Evolutionary conservation across 1,140 invertebrate species (phyloP), one percentile per base, ranked within the genome.

Genomic region (Drosophila sucinea): DNA sequence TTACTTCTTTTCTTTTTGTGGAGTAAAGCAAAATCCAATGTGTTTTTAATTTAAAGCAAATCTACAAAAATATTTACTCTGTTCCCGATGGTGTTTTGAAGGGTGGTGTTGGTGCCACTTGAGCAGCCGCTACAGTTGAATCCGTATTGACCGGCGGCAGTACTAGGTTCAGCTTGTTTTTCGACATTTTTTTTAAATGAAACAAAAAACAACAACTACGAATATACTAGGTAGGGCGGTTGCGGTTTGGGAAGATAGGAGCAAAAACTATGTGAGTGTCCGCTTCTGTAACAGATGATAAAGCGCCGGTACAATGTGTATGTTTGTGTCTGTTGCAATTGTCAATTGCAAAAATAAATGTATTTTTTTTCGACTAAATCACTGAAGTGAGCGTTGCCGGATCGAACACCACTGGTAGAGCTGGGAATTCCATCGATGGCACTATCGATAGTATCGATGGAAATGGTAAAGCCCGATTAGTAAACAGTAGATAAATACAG

Each of bases 111-210:
- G 95, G 95, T 81, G 95, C 95, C 70, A 95, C 95, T 64, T 96
- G 95, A 68, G 89, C 73, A 54, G 95, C 95, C 32, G 83, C 90
- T 71, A 85, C 90, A 78, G 95, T 94, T 79, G 95, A 94, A 91
- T 98, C 97, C 75, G 97, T 96, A 68, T 96, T 96, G 80, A 96
- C 96, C 87, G 96, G 96, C 81, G 97, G 97, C 89, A 98, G 94
- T 83, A 97, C 98, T 92, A 98, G 93, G 91, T 98, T 98, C 84
- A 98, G 94, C 93, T 98, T 98, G 93, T 98, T 98, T 93, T 98
- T 98, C 79, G 96, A 97, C 96, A 97, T 97, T 51, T 69, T 65
- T 47, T 33, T 56, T 38, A 54, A 57, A 33, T n/a, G 54, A 61
- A 41, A 55, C 51, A 69, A 60, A 51, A 67, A 58, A 58, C 33